Evolutionary conservation across 1,140 invertebrate genomes (phyloP).

Genomic region (Dufourea novaeangliae): DNA sequence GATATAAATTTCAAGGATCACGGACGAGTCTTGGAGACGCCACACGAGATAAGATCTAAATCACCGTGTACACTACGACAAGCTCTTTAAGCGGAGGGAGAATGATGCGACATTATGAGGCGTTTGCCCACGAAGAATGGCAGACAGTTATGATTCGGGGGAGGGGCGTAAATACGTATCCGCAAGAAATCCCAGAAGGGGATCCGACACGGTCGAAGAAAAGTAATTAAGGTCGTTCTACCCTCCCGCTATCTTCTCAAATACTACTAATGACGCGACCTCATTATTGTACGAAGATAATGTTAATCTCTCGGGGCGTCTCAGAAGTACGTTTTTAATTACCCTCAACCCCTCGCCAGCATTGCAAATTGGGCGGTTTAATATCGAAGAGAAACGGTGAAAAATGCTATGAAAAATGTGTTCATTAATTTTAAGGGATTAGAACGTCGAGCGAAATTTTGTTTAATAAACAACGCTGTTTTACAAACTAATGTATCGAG

Average conservation of each 20-base stretch:
- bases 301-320: slow-evolving; percentile 17
- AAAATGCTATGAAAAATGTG: background rate
- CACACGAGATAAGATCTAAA: slow-evolving; percentile 9
- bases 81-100: background rate
- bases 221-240: slow-evolving; percentile 31
- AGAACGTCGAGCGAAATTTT: background rate
- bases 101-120: background rate
- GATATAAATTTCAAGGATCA: background rate
- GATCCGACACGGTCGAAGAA: background rate
- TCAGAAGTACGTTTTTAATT: slow-evolving; percentile 35
- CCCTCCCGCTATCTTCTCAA: background rate
- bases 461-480: too few species aligned
- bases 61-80: background rate
- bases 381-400: background rate
- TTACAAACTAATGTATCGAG: too few species aligned
- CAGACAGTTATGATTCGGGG: background rate
- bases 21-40: background rate
- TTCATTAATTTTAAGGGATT: too few species aligned
- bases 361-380: background rate
- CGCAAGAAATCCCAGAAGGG: background rate
- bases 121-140: slow-evolving; percentile 2
- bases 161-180: slow-evolving; percentile 16
- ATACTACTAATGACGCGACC: slow-evolving; percentile 15
- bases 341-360: background rate
- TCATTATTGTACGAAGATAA: slow-evolving; percentile 24